Percentiles rank a stretch among this genome's conserved stretches.
Conservation (phyloP, 2,888 invertebrate genomes). For the Dasypolia templi region DNA sequence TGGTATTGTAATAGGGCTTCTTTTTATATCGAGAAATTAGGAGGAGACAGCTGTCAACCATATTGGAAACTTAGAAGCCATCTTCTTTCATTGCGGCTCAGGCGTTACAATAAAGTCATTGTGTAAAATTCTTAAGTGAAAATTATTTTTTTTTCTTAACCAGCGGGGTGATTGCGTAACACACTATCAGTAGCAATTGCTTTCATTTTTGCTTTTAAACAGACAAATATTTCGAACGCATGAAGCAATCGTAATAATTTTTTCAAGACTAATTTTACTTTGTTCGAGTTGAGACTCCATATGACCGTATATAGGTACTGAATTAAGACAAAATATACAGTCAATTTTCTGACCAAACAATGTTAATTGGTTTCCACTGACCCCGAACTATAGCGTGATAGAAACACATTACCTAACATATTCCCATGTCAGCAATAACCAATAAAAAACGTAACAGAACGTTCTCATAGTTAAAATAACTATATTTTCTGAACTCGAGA, state of each 20-base stretch:
- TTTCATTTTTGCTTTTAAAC: too few relatives aligned
- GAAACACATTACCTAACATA: slow-evolving; percentile 15
- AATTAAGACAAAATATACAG: neutral
- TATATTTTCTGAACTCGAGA: slow-evolving; percentile 29
- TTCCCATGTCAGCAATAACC: slow-evolving; percentile 39
- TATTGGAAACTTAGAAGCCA: neutral
- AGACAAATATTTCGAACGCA: too few relatives aligned
- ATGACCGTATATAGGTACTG: too few relatives aligned
- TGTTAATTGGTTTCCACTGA: slow-evolving; percentile 3
- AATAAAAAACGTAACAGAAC: slow-evolving; percentile 44
- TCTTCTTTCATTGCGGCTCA: neutral
- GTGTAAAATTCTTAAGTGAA: neutral
- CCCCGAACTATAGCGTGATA: slow-evolving; percentile 31
- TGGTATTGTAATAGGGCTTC: slow-evolving; percentile 36
- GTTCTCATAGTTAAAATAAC: slow-evolving; percentile 53
- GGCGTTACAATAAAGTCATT: neutral
- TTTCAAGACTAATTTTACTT: too few relatives aligned
- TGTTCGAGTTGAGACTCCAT: too few relatives aligned
- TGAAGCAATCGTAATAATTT: too few relatives aligned
- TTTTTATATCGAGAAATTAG: slow-evolving; percentile 10
- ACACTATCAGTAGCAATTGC: too few relatives aligned
- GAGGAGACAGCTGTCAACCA: neutral
- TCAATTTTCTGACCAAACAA: neutral
- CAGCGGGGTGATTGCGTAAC: too few relatives aligned
- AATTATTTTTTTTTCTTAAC: neutral